These are phyloP conservation scores for Trichogramma evanescens DNA, from an alignment of 2,888 invertebrate genomes.

Conservation along the genomic window DNA sequence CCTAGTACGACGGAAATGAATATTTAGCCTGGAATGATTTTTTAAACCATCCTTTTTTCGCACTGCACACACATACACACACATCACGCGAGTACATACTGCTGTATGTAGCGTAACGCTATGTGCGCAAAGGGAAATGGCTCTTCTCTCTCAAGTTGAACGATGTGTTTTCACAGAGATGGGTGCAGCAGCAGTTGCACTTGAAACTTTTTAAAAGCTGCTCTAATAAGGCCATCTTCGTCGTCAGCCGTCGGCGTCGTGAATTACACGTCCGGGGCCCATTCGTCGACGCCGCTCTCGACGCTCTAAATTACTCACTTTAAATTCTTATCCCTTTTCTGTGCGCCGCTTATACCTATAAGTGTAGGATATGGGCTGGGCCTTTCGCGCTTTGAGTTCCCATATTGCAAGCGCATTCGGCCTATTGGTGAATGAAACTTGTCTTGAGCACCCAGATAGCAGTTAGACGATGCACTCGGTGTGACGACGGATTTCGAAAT, in stretches of 20 bases:
- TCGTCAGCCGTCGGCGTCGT: conserved; percentile 1
- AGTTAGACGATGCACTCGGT: conserved; percentile 10
- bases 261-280: conserved; percentile 22
- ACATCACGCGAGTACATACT: not conserved
- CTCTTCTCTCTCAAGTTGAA: not conserved
- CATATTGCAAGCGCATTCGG: conserved; percentile 23
- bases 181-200: no score
- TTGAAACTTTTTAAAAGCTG: conserved; percentile 1
- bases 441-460: no score
- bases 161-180: not conserved
- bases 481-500: conserved; percentile 27
- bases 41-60: conserved; percentile 1
- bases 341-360: conserved; percentile 1
- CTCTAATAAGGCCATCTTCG: conserved; percentile 14
- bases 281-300: conserved; percentile 21
- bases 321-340: conserved; percentile 9
- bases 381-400: conserved; percentile 21
- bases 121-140: conserved; percentile 17
- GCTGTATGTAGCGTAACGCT: conserved; percentile 21
- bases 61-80: not conserved
- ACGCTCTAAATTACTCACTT: conserved; percentile 22
- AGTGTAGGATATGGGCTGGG: conserved; percentile 26
- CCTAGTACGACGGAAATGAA: conserved; percentile 16
- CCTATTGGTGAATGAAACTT: conserved; percentile 15
- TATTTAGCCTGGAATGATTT: conserved; percentile 15